phyloP scores from a whole-genome alignment of 2,113 vertebrate genomes.

The Piliocolobus tephrosceles region DNA sequence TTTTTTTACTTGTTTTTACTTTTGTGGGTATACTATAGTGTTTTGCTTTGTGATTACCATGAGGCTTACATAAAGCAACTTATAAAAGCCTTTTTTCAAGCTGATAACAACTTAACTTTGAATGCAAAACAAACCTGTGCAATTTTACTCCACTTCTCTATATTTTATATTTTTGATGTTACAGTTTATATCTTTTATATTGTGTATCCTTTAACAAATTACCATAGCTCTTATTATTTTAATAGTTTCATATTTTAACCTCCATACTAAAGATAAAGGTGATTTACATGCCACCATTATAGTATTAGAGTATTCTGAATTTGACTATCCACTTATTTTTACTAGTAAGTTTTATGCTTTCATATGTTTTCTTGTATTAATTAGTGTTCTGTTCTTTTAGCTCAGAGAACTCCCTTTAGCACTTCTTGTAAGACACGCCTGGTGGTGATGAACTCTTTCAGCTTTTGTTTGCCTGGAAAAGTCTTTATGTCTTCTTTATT shows the following conservation, averaged over 20 bases:
- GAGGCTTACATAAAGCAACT: neutral
- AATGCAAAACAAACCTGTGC: neutral
- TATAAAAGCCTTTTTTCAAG: neutral
- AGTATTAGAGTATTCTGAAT: neutral
- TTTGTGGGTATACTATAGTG: neutral
- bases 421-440: neutral
- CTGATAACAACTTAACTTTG: neutral
- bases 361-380: neutral
- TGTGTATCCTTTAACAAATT: neutral
- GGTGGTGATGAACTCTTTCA: neutral
- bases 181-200: neutral
- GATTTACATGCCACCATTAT: neutral
- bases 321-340: neutral
- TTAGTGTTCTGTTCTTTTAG: neutral
- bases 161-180: neutral
- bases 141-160: neutral
- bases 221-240: neutral
- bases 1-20: neutral
- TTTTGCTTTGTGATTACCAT: neutral
- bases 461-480: neutral
- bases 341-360: neutral
- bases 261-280: neutral
- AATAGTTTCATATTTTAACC: neutral
- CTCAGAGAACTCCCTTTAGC: neutral
- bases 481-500: neutral